Conservation (phyloP, 2,113 vertebrate genomes). For the Coreoperca whiteheadi region DNA sequence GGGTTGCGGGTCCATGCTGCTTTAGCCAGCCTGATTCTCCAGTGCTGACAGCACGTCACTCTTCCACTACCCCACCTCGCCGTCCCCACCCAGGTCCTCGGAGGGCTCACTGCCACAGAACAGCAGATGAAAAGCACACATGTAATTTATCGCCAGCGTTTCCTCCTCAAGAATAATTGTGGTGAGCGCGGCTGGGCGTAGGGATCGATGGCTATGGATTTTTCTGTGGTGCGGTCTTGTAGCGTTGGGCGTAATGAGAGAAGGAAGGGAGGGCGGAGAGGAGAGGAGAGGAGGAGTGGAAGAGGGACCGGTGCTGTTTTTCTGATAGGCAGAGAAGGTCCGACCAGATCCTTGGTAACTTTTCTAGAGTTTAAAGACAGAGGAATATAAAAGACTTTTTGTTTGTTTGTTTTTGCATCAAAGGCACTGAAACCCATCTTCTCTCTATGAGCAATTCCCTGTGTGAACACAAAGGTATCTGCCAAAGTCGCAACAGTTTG, state of each 20-base stretch:
- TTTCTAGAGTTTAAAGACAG: constrained; percentile 35
- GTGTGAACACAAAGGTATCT: not conserved
- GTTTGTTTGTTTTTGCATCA: constrained; percentile 1
- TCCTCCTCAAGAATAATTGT: constrained; percentile 99
- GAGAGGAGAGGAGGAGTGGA: constrained; percentile 86
- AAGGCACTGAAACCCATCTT: not conserved
- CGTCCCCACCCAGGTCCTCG: constrained; percentile 85
- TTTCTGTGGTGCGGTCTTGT: constrained; percentile 97
- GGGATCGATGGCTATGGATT: constrained; percentile 98
- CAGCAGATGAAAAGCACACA: constrained; percentile 98
- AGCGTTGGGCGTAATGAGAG: constrained; percentile 96
- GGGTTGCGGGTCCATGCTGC: not conserved
- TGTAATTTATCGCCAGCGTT: constrained; percentile 99
- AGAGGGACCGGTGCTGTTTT: constrained; percentile 81
- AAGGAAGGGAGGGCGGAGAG: constrained; percentile 81
- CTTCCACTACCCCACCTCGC: constrained; percentile 86
- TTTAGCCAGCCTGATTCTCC: constrained; percentile 21
- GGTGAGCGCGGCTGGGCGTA: constrained; percentile 88
- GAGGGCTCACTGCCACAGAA: constrained; percentile 91
- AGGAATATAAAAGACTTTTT: constrained; percentile 6
- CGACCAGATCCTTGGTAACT: constrained; percentile 50
- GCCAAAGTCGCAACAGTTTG: not conserved
- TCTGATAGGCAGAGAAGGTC: constrained; percentile 53
- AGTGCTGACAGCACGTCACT: constrained; percentile 66
- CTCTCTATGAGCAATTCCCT: not conserved